These are phyloP conservation scores for Microtus ochrogaster DNA, from an alignment of 2,113 vertebrate species.

Conservation along the genomic window DNA sequence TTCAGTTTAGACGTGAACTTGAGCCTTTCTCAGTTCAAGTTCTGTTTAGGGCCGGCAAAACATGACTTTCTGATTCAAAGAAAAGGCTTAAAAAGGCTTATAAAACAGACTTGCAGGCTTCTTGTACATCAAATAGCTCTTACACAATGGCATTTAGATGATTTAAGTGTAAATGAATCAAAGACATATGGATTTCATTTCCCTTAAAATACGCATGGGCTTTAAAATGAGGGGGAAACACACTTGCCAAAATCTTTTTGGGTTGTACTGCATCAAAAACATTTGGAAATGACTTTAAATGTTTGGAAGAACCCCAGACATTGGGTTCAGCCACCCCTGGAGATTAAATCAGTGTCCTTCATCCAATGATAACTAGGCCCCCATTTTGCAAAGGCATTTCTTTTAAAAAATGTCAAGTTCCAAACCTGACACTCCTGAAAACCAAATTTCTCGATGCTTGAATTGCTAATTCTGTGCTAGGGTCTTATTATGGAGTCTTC, in stretches of 20 bases:
- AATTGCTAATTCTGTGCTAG: conserved; percentile 69
- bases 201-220: conserved; percentile 84
- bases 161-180: conserved; percentile 86
- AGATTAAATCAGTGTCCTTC: conserved; percentile 79
- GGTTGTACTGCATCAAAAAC: conserved; percentile 82
- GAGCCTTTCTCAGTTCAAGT: conserved; percentile 84
- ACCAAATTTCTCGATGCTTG: conserved; percentile 61
- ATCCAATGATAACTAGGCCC: conserved; percentile 71
- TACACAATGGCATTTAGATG: conserved; percentile 85
- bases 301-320: conserved; percentile 83
- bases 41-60: conserved; percentile 84
- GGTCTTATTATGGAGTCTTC: conserved; percentile 57
- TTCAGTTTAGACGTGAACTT: conserved; percentile 84
- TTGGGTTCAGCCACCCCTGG: conserved; percentile 76
- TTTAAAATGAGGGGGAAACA: conserved; percentile 84
- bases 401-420: conserved; percentile 59
- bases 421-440: conserved; percentile 58
- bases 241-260: conserved; percentile 84
- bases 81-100: conserved; percentile 85
- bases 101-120: conserved; percentile 83
- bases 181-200: conserved; percentile 85
- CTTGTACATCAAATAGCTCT: conserved; percentile 85
- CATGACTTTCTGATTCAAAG: conserved; percentile 84
- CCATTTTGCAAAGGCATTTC: conserved; percentile 66
- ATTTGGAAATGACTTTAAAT: conserved; percentile 84